Evolutionary conservation across 2,888 invertebrate species (phyloP).

Genomic region (Drosophila acutilabella): DNA sequence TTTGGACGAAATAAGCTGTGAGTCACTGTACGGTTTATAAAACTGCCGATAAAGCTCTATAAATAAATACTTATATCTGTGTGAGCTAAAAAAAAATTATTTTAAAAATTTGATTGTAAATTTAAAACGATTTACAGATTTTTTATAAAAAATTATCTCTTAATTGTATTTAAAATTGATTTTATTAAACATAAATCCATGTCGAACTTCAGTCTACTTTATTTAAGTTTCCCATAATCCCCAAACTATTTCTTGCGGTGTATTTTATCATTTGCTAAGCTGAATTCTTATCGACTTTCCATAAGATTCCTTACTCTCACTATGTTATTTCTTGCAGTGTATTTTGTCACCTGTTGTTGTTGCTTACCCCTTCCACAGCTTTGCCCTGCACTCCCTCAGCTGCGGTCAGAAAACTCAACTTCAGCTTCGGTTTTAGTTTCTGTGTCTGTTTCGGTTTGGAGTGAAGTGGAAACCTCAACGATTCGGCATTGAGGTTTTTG

Average conservation of each 20-base stretch:
- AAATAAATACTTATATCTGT: no score
- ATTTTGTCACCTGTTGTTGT: conserved; percentile 46
- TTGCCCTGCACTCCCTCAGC: conserved; percentile 32
- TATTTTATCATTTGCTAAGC: no score
- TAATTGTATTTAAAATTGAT: no score
- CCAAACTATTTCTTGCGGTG: no score
- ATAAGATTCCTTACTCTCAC: background rate
- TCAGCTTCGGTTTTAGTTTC: conserved; percentile 25
- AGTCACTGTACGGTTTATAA: no score
- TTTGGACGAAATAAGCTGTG: no score
- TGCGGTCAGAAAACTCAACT: conserved; percentile 59
- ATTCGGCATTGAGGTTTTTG: conserved; percentile 33
- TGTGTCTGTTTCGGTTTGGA: background rate
- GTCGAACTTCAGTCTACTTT: background rate
- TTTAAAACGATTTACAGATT: no score
- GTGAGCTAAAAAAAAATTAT: no score
- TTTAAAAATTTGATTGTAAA: no score
- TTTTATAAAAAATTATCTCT: background rate
- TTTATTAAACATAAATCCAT: no score
- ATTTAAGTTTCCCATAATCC: background rate
- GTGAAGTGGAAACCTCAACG: conserved; percentile 21
- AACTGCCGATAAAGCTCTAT: no score
- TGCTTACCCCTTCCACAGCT: conserved; percentile 18
- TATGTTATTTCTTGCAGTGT: conserved; percentile 14
- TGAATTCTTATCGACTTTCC: no score